A percentile compares a stretch with the other conserved stretches of the same genome.
These are phyloP conservation scores for Spodoptera picta DNA, from an alignment of 2,888 invertebrate species.

Conservation along the genomic window DNA sequence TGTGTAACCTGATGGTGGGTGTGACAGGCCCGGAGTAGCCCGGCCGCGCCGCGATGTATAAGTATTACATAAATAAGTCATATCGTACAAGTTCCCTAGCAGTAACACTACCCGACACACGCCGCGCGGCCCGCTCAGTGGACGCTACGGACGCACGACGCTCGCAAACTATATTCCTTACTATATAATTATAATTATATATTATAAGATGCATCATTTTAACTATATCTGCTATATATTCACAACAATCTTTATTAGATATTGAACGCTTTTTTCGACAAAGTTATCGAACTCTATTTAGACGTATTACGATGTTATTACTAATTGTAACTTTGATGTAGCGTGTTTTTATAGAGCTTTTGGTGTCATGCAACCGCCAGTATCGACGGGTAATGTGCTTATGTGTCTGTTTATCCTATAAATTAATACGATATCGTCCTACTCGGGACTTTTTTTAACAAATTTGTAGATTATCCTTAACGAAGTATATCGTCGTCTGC, in stretches of 20 bases:
- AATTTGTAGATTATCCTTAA: slow-evolving; percentile 26
- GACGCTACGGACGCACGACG: slow-evolving; percentile 47
- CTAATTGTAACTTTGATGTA: slow-evolving; percentile 47
- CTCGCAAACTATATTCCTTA: slow-evolving; percentile 37
- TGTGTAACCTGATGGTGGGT: slow-evolving; percentile 42
- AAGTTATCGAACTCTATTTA: slow-evolving; percentile 45
- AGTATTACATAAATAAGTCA: slow-evolving; percentile 69
- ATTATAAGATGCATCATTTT: slow-evolving; percentile 38
- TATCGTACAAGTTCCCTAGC: slow-evolving; percentile 74
- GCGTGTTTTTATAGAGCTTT: slow-evolving; percentile 56
- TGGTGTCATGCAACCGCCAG: slow-evolving; percentile 45
- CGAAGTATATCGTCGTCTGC: slow-evolving; percentile 25
- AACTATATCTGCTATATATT: slow-evolving; percentile 37
- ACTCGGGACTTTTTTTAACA: slow-evolving; percentile 31
- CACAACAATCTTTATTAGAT: slow-evolving; percentile 40
- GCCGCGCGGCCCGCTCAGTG: slow-evolving; percentile 34
- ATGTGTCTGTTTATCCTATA: slow-evolving; percentile 45
- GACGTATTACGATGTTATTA: slow-evolving; percentile 42
- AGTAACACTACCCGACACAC: slow-evolving; percentile 8
- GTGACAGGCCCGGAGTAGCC: slow-evolving; percentile 49
- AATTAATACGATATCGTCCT: slow-evolving; percentile 42
- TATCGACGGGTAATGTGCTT: slow-evolving; percentile 33
- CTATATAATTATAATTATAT: slow-evolving; percentile 22
- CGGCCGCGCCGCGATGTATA: slow-evolving; percentile 56
- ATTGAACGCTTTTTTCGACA: slow-evolving; percentile 39